Evolutionary conservation across 92 coral and sea anemone species (phyloP).

Genomic region (Paramuricea clavata): DNA sequence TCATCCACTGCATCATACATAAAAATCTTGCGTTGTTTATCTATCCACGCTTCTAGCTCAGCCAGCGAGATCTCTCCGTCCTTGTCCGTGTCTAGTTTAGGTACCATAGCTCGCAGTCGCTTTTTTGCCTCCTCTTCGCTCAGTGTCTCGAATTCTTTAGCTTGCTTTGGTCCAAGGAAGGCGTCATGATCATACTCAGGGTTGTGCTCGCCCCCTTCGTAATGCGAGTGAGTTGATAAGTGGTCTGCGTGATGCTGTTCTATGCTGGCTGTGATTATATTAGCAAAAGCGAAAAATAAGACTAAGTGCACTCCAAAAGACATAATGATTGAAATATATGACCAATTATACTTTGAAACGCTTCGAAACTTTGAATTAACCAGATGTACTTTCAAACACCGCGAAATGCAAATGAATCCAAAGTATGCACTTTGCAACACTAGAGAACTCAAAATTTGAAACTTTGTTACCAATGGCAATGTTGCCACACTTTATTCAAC

Average conservation of each 20-base stretch:
- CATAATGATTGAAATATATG: neutral
- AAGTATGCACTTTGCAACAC: too few relatives aligned
- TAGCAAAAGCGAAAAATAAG: neutral
- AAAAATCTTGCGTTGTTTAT: conserved; percentile 89
- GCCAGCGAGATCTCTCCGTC: conserved; percentile 80
- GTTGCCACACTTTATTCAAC: too few relatives aligned
- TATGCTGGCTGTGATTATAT: neutral
- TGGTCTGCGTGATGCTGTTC: conserved; percentile 87
- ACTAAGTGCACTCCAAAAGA: conserved; percentile 24
- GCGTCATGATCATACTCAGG: conserved; percentile 93
- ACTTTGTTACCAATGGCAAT: too few relatives aligned
- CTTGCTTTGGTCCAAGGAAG: conserved; percentile 93
- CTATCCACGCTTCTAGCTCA: conserved; percentile 93
- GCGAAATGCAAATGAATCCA: too few relatives aligned
- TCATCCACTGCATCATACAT: conserved; percentile 95
- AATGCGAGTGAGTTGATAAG: conserved; percentile 90
- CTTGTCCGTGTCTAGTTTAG: conserved; percentile 81
- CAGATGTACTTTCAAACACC: neutral
- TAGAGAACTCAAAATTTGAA: too few relatives aligned
- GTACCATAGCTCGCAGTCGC: conserved; percentile 78
- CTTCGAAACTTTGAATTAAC: neutral
- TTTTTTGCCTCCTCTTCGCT: conserved; percentile 89
- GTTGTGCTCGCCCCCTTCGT: conserved; percentile 76
- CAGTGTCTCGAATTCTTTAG: conserved; percentile 85
- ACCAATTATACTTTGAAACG: neutral